Conservation (phyloP, 2,797 vertebrate species). For the Sandelia bainsii region DNA sequence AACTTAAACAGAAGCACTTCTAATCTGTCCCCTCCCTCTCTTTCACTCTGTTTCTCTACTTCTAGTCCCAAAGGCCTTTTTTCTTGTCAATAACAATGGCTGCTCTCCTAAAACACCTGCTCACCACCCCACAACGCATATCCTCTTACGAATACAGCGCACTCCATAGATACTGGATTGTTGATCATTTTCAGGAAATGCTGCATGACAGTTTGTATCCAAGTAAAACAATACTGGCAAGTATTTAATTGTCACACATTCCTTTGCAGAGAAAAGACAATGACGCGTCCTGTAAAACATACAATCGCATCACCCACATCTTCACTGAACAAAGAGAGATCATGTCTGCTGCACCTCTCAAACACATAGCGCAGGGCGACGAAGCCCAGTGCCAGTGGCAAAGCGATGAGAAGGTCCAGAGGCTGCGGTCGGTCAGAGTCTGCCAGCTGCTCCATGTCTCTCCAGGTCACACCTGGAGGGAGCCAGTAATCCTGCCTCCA, state of each 20-base stretch:
- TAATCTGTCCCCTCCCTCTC: background rate
- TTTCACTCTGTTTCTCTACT: constrained; percentile 1
- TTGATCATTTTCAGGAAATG: constrained; percentile 7
- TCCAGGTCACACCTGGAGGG: constrained; percentile 90
- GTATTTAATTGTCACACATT: background rate
- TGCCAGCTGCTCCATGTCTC: constrained; percentile 86
- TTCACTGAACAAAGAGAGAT: constrained; percentile 15
- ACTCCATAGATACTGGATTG: background rate
- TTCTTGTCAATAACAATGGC: constrained; percentile 30
- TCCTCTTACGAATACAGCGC: constrained; percentile 15
- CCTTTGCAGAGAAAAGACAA: background rate
- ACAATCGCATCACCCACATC: background rate
- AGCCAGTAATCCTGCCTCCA: constrained; percentile 92
- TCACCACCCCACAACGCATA: constrained; percentile 32
- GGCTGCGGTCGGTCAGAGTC: constrained; percentile 81
- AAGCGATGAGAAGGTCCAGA: constrained; percentile 82
- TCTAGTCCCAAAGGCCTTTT: constrained; percentile 14
- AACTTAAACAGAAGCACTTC: background rate
- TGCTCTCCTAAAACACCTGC: constrained; percentile 46
- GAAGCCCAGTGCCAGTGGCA: constrained; percentile 86
- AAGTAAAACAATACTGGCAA: background rate
- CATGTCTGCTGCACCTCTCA: constrained; percentile 83
- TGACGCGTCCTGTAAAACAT: background rate
- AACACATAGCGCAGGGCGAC: constrained; percentile 83
- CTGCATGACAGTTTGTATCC: background rate